Conservation (phyloP, 2,888 invertebrate species). For the Malthinus flaveolus region DNA sequence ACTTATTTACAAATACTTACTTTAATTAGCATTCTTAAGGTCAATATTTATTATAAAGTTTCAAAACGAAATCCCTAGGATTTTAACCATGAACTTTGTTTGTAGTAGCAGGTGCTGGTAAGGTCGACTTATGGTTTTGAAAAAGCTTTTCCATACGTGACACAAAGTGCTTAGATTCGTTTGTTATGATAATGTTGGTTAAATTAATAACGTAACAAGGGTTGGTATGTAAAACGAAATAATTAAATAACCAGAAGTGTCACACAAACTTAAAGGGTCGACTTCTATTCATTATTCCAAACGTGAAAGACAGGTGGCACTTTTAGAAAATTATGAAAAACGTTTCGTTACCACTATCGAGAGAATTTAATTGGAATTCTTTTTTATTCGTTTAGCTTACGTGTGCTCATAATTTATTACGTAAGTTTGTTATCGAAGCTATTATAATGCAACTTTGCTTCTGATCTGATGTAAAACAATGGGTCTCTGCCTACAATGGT, state of each 20-base stretch:
- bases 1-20: neutral
- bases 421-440: slow-evolving; percentile 33
- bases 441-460: slow-evolving; percentile 33
- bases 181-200: neutral
- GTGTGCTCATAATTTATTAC: slow-evolving; percentile 35
- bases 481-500: slow-evolving; percentile 36
- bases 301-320: neutral
- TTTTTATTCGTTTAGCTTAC: neutral
- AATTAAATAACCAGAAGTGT: slow-evolving; percentile 4
- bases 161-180: neutral
- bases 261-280: neutral
- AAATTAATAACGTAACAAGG: neutral
- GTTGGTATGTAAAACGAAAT: neutral
- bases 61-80: neutral
- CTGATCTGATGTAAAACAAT: slow-evolving; percentile 37
- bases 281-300: neutral
- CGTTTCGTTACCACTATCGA: no score
- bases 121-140: slow-evolving; percentile 1
- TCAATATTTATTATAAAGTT: neutral
- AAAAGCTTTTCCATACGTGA: neutral
- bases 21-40: slow-evolving; percentile 2
- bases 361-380: no score
- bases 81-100: neutral
- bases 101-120: slow-evolving; percentile 1
- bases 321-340: neutral